These are phyloP conservation scores for Clepsis dumicolana DNA, from an alignment of 2,888 invertebrate species.

Conservation along the genomic window DNA sequence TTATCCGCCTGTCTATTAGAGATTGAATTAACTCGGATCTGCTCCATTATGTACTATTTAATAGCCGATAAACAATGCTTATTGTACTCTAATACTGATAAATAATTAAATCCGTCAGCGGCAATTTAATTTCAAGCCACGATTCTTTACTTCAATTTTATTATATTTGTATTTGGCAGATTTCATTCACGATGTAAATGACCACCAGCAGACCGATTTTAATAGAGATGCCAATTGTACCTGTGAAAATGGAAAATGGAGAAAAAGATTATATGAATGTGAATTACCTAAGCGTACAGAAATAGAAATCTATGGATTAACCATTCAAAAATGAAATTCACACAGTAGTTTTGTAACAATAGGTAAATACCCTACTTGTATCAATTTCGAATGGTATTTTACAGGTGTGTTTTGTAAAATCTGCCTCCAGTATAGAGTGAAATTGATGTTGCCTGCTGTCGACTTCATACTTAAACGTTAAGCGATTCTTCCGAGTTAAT, in stretches of 20 bases:
- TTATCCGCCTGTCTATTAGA: slow-evolving; percentile 72
- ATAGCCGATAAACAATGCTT: slow-evolving; percentile 71
- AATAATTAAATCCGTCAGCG: slow-evolving; percentile 41
- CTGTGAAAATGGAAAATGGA: too few relatives aligned
- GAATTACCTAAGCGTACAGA: too few relatives aligned
- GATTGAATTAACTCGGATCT: slow-evolving; percentile 81
- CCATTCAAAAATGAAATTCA: too few relatives aligned
- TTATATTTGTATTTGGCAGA: not conserved
- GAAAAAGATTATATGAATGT: too few relatives aligned
- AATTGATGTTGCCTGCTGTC: not conserved
- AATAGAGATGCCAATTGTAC: too few relatives aligned
- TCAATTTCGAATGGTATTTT: too few relatives aligned
- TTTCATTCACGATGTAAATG: not conserved
- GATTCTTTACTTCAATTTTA: not conserved
- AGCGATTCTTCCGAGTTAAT: slow-evolving; percentile 29
- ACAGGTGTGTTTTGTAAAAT: too few relatives aligned
- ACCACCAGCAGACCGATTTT: too few relatives aligned
- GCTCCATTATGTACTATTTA: slow-evolving; percentile 64
- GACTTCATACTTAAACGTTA: not conserved
- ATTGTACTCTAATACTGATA: slow-evolving; percentile 36
- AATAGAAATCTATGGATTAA: too few relatives aligned
- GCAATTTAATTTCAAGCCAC: slow-evolving; percentile 18
- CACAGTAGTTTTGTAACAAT: too few relatives aligned
- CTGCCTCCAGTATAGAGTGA: not conserved
- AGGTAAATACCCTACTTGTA: too few relatives aligned